phyloP scores from a whole-genome alignment of 2,113 vertebrate genomes.

The Bufo bufo region DNA sequence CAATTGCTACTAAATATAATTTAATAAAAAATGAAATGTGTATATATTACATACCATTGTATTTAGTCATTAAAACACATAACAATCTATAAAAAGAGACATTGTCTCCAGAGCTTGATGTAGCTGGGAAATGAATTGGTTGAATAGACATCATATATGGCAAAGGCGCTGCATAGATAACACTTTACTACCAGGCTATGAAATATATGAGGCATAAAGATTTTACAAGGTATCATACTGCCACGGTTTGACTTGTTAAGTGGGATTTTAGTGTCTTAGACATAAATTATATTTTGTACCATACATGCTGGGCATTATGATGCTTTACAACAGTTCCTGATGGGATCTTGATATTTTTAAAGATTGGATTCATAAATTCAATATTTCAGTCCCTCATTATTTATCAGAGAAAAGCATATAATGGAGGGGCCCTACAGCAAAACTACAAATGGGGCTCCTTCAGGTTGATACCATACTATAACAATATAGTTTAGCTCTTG shows the following conservation, averaged over 20 bases:
- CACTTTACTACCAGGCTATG: slow-evolving; percentile 5
- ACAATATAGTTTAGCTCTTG: too few relatives aligned
- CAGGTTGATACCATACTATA: neutral
- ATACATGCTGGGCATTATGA: slow-evolving; percentile 66
- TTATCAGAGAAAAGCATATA: neutral
- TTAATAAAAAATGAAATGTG: too few relatives aligned
- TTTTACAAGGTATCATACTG: slow-evolving; percentile 54
- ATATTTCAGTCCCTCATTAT: neutral
- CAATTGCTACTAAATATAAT: too few relatives aligned
- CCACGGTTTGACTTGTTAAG: slow-evolving; percentile 54
- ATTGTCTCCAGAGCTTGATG: neutral
- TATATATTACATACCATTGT: too few relatives aligned
- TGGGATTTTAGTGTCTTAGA: slow-evolving; percentile 67
- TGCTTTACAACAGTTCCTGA: slow-evolving; percentile 42
- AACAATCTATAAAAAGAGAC: neutral
- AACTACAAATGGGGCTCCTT: neutral
- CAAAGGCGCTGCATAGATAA: slow-evolving; percentile 13
- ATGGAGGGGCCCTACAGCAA: neutral
- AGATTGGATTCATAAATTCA: neutral
- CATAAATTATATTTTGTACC: slow-evolving; percentile 65
- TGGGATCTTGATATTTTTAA: neutral
- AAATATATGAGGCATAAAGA: slow-evolving; percentile 43
- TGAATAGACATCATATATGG: slow-evolving; percentile 10
- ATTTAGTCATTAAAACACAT: too few relatives aligned
- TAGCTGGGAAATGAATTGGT: neutral